These are phyloP conservation scores for Aramus guarauna DNA, from an alignment of 2,113 vertebrate species.

Conservation along the genomic window DNA sequence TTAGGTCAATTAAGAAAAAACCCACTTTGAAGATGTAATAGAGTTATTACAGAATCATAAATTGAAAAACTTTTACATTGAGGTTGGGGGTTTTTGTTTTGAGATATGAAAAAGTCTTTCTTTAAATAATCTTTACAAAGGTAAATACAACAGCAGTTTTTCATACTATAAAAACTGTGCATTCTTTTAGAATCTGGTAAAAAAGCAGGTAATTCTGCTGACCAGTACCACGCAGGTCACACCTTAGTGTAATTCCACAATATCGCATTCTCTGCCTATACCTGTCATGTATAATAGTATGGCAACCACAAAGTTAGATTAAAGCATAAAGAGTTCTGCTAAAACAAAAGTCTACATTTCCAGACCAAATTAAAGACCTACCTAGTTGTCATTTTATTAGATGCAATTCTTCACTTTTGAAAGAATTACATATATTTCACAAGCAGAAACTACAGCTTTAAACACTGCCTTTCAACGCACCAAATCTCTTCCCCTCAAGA, in stretches of 20 bases:
- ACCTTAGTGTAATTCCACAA: neutral
- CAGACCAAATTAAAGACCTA: neutral
- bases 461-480: neutral
- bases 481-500: neutral
- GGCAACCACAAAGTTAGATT: too few relatives aligned
- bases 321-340: neutral
- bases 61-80: neutral
- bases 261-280: neutral
- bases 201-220: neutral
- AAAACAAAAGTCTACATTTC: neutral
- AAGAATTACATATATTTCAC: neutral
- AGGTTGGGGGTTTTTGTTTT: neutral
- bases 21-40: neutral
- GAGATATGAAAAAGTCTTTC: neutral
- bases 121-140: neutral
- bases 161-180: neutral
- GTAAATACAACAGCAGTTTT: neutral
- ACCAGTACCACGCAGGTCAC: neutral
- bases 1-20: neutral
- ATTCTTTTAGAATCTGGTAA: neutral
- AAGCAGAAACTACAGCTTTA: neutral
- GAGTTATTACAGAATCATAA: neutral
- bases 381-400: neutral
- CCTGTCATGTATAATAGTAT: neutral
- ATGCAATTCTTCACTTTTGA: neutral